Base-by-base conservation (phyloP, 2,888 invertebrate species). In the Agonopterix arenella region DNA sequence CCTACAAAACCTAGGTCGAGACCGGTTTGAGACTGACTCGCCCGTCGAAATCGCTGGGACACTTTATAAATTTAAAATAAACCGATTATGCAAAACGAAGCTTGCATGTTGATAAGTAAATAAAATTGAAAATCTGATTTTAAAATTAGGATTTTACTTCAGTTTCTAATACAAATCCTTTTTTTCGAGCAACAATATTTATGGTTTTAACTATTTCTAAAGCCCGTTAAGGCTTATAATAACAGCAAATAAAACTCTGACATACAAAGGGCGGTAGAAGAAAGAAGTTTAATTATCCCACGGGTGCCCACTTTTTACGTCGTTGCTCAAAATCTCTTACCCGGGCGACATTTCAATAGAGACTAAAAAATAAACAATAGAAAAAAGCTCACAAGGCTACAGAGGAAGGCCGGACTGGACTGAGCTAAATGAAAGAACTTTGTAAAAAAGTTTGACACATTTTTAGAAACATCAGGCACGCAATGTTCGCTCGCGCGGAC, bases 371-470 rank as follows among this genome's bases (percentile, higher is more conserved):
- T 76, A 74, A 84, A 84, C 82, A 86, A 85, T 80, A 76, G 73
- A 78, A 43, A 76, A 84, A 81, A 80, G 69, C 72, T 70, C 67
- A 68, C 80, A 84, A 84, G 80, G 79, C 80, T 78, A 74, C 78
- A 76, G 70, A 75, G 77, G 80, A 85, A 84, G 84, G 84, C 76
- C 82, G 83, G 81, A 79, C 76, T 81, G 83, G 81, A 79, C 81
- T 73, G 68, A 69, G 70, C 75, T 80, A 84, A 88, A 88, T 86
- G 85, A 89, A 89, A 85, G 86, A 86, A 85, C 75, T 85, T 85
- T 74, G 81, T 86, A 85, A 88, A 88, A 75, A 88, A 85, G 77
- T 86, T 86, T 88, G 89, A 86, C 89, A 89, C 88, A 86, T 89
- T 89, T 89, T 89, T 88, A 85, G 85, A 84, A 85, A 80, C 86